Conservation (phyloP, 2,113 vertebrate species). For the Cephalopterus ornatus region DNA sequence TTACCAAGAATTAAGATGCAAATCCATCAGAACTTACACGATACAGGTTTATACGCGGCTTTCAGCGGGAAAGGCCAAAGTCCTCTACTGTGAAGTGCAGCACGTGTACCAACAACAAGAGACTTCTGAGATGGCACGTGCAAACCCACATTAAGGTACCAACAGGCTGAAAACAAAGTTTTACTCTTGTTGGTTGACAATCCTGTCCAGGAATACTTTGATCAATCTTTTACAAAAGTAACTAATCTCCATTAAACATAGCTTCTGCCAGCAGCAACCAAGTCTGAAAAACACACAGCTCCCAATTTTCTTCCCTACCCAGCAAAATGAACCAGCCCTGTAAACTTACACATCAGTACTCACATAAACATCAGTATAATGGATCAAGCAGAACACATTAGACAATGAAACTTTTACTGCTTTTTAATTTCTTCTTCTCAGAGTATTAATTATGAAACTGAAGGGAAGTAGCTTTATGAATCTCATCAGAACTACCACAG, state of each 20-base stretch:
- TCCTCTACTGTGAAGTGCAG: not conserved
- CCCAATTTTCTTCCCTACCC: not conserved
- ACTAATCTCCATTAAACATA: not conserved
- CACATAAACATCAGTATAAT: not conserved
- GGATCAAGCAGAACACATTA: not conserved
- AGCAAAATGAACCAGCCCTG: not conserved
- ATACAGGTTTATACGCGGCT: not conserved
- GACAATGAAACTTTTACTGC: not conserved
- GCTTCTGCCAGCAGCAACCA: not conserved
- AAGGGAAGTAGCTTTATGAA: not conserved
- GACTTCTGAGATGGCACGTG: not conserved
- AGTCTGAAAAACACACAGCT: not conserved
- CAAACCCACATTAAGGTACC: not conserved
- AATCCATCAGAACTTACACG: not conserved
- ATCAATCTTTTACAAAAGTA: not conserved
- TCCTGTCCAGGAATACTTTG: not conserved
- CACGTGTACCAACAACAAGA: not conserved
- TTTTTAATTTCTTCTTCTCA: not conserved
- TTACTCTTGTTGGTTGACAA: not conserved
- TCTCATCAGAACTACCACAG: not conserved
- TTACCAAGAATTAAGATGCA: not conserved
- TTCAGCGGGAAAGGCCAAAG: not conserved
- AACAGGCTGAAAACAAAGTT: not conserved
- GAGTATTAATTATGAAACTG: not conserved
- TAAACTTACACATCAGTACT: rapidly evolving